Evolutionary conservation across 2,888 invertebrate species (phyloP).

Genomic region (Eupithecia abbreviata): DNA sequence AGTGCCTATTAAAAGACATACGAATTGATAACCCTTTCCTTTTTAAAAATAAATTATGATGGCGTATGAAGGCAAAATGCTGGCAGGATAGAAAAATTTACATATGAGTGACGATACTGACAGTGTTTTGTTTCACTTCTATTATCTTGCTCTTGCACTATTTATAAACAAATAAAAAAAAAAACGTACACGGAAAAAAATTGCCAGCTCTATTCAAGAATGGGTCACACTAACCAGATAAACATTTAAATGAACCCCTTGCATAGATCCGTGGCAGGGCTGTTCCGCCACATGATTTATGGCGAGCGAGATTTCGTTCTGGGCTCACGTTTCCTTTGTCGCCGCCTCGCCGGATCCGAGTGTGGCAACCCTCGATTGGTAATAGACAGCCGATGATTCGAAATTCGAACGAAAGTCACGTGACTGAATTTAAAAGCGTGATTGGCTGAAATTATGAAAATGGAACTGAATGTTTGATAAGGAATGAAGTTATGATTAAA

Average conservation of each 20-base stretch:
- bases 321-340: slow-evolving; percentile 64
- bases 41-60: not conserved
- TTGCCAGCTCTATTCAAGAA: slow-evolving; percentile 25
- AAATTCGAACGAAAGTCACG: slow-evolving; percentile 39
- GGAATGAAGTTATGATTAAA: not conserved
- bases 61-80: not conserved
- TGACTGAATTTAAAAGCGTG: slow-evolving; percentile 39
- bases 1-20: no score
- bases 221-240: slow-evolving; percentile 35
- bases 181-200: not conserved
- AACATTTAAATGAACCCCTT: slow-evolving; percentile 68
- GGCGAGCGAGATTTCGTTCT: slow-evolving; percentile 63
- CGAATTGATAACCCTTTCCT: no score
- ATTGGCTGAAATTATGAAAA: slow-evolving; percentile 18
- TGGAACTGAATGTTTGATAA: not conserved
- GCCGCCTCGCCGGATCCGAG: slow-evolving; percentile 48
- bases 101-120: not conserved
- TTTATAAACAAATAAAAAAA: not conserved
- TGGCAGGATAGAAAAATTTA: not conserved
- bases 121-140: not conserved
- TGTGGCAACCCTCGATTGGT: slow-evolving; percentile 61
- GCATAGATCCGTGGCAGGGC: slow-evolving; percentile 59
- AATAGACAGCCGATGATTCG: slow-evolving; percentile 62
- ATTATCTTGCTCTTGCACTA: no score
- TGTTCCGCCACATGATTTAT: slow-evolving; percentile 73